Percentiles rank a stretch among this genome's conserved stretches.
phyloP scores from a whole-genome alignment of 2,888 invertebrate species.

The Thereva nobilitata region DNA sequence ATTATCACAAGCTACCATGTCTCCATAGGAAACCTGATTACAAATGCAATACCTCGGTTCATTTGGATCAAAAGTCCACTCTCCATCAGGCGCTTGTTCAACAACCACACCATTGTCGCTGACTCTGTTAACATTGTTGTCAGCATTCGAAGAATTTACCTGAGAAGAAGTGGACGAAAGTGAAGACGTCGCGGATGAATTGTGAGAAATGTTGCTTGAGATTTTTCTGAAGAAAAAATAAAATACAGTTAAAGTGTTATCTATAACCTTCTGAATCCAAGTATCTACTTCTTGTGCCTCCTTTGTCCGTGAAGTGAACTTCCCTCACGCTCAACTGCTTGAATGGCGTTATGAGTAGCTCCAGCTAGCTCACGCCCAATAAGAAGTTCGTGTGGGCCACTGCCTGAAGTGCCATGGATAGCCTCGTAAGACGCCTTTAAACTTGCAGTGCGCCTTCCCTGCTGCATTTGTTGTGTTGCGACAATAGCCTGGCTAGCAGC shows the following conservation, averaged over 20 bases:
- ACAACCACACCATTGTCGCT: constrained; percentile 54
- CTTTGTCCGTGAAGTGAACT: constrained; percentile 63
- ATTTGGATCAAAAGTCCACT: constrained; percentile 94
- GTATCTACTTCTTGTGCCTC: constrained; percentile 65
- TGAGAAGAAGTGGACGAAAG: constrained; percentile 48
- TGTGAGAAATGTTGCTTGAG: constrained; percentile 44
- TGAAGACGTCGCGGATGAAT: constrained; percentile 51
- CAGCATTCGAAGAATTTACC: constrained; percentile 45
- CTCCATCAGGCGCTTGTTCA: constrained; percentile 65
- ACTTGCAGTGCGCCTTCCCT: constrained; percentile 90
- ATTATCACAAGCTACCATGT: constrained; percentile 99
- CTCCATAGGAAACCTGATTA: constrained; percentile 96
- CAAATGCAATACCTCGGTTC: constrained; percentile 96
- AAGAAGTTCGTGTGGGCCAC: constrained; percentile 67
- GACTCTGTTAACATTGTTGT: constrained; percentile 45
- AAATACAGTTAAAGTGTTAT: not conserved
- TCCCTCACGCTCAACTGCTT: constrained; percentile 67
- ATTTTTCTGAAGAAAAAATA: constrained; percentile 50
- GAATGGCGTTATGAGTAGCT: constrained; percentile 73
- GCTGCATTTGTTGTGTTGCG: constrained; percentile 95
- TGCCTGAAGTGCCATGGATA: constrained; percentile 69
- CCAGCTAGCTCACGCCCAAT: constrained; percentile 74
- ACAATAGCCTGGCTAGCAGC: constrained; percentile 96
- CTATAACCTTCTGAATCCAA: not conserved
- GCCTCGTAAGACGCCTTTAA: constrained; percentile 95